Base-by-base conservation (phyloP, 2,888 invertebrate species). In the Galeruca laticollis region DNA sequence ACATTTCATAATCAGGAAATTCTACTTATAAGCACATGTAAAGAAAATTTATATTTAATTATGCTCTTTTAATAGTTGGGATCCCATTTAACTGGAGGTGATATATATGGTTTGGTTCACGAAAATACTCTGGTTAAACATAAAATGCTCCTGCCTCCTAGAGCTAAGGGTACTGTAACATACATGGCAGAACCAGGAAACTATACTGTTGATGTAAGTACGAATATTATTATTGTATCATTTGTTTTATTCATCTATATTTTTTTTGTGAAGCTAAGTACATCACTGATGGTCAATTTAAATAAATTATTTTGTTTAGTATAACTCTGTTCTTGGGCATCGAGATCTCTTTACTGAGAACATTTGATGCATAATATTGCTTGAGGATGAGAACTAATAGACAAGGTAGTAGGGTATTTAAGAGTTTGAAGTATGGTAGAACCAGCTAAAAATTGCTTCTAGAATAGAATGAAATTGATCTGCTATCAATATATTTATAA, bases 121-220 rank as follows among this genome's bases (percentile, higher is more conserved):
- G 99, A 99, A 88, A 99, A 99, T 86, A 95, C 97, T 20, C 89
- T 99, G 76, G 97, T 99, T 59, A 98, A 98, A 86, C 99, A 99
- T 87, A 95, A 94, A 87, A 92, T 99, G 89, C 90, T 99, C 86
- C 87, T 99, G 76, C 96, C 97, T 35, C 98, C 99, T 8, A 93
- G 92, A 80, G 94, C 95, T 66, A 96, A 97, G 88, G 99, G 99
- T 76, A 99, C 98, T 13, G 94, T 99, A 77, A 96, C 96, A 0
- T 99, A 94, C 86, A 90, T 99, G 79, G 99, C 99, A 35, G 94
- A 95, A 63, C 87, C 94, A 9, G 99, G 99, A 79, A 95, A 94
- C 85, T 99, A 99, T 88, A 93, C 92, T 76, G 95, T 98, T 77
- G 94, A 94, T 79, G 96, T 95, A 86, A 90, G 92, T 89, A 67